These are phyloP conservation scores for Hypotaenidia philippensis DNA, from an alignment of 2,797 vertebrate genomes.

Conservation along the genomic window DNA sequence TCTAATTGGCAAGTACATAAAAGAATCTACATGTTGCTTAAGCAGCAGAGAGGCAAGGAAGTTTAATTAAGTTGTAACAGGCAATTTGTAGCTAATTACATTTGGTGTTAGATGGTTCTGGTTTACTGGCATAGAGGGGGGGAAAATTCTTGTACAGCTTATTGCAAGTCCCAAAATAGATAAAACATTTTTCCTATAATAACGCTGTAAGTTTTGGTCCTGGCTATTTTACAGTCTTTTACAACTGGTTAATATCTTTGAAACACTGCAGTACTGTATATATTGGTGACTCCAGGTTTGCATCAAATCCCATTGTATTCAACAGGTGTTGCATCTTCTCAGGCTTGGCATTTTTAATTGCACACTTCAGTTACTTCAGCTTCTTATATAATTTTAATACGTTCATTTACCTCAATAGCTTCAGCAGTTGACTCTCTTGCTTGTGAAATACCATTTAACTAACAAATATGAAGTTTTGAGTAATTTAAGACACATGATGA, in stretches of 20 bases:
- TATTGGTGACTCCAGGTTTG: not conserved
- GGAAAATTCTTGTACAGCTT: conserved; percentile 2
- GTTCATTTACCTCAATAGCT: not conserved
- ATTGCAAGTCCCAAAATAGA: conserved; percentile 27
- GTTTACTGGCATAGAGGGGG: conserved; percentile 19
- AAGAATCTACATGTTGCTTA: conserved; percentile 71
- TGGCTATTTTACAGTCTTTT: not conserved
- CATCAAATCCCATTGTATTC: not conserved
- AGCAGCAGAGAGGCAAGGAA: conserved; percentile 65
- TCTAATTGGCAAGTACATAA: conserved; percentile 74
- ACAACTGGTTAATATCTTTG: not conserved
- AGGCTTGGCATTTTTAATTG: not conserved
- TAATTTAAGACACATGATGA: not conserved
- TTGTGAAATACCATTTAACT: not conserved
- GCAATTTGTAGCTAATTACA: conserved; percentile 78
- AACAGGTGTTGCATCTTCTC: not conserved
- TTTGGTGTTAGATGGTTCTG: conserved; percentile 54
- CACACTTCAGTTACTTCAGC: not conserved
- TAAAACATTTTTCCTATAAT: conserved; percentile 1
- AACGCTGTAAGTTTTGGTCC: not conserved
- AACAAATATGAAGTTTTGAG: not conserved
- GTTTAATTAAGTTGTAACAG: conserved; percentile 76
- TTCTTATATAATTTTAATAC: not conserved
- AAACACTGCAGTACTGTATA: not conserved
- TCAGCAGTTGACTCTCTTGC: not conserved